Evolutionary conservation across 2,888 invertebrate species (phyloP).

Genomic region (Lasioglossum vierecki): DNA sequence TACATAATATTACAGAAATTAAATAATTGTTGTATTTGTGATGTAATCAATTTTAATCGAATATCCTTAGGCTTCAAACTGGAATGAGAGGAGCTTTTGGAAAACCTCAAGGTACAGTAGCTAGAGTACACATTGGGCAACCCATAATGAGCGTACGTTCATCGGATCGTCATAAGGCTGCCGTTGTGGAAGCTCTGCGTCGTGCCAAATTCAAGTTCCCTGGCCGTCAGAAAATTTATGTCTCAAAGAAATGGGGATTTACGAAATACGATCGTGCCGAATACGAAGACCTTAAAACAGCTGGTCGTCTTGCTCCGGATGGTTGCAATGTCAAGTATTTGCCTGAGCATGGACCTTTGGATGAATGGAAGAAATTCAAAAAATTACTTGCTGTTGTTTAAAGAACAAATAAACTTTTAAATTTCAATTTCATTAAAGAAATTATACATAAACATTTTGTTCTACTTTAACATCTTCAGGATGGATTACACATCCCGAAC

Average conservation of each 20-base stretch:
- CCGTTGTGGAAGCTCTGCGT: slow-evolving; percentile 98
- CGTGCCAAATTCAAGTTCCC: slow-evolving; percentile 99
- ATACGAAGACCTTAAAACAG: slow-evolving; percentile 93
- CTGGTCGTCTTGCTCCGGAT: slow-evolving; percentile 94
- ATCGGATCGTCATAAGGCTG: slow-evolving; percentile 97
- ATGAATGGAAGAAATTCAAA: slow-evolving; percentile 95
- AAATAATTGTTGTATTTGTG: background rate
- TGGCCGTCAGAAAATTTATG: slow-evolving; percentile 99
- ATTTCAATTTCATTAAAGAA: slow-evolving; percentile 67
- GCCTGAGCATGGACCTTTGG: slow-evolving; percentile 97
- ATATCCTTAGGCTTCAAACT: slow-evolving; percentile 94
- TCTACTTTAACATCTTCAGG: slow-evolving; percentile 1
- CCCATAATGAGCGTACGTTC: slow-evolving; percentile 99
- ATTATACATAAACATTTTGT: slow-evolving; percentile 23
- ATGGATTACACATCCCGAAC: too few relatives aligned
- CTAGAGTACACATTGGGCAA: slow-evolving; percentile 99
- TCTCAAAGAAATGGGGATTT: slow-evolving; percentile 99
- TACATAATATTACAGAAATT: too few relatives aligned
- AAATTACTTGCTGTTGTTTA: slow-evolving; percentile 85
- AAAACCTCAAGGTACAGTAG: slow-evolving; percentile 99
- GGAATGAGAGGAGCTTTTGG: slow-evolving; percentile 99
- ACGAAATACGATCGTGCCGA: slow-evolving; percentile 97
- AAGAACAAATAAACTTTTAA: slow-evolving; percentile 64
- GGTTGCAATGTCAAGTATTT: slow-evolving; percentile 98
- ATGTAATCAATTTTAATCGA: background rate